A percentile compares a stretch with the other conserved stretches of the same genome.
phyloP scores from a whole-genome alignment of 2,797 vertebrate genomes.

The Galago senegalensis region DNA sequence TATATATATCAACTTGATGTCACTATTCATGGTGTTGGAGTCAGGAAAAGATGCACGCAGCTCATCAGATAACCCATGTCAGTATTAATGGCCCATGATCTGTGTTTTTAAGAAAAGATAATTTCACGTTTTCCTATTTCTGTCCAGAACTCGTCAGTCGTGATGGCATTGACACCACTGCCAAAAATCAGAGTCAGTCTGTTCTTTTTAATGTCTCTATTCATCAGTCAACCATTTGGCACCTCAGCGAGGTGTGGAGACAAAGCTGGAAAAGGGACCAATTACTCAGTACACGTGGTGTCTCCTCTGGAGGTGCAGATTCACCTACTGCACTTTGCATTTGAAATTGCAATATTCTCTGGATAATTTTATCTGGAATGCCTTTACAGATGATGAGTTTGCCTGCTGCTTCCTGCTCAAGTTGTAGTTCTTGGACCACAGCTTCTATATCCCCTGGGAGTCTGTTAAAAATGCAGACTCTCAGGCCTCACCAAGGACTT shows the following conservation, averaged over 20 bases:
- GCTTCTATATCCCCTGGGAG: background rate
- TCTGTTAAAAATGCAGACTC: constrained; percentile 45
- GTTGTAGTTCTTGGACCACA: background rate
- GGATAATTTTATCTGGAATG: background rate
- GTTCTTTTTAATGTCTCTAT: background rate
- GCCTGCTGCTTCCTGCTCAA: background rate
- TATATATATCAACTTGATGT: background rate
- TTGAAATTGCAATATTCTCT: background rate
- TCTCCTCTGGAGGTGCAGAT: background rate
- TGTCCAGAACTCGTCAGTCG: background rate
- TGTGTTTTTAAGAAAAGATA: background rate
- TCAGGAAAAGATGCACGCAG: background rate
- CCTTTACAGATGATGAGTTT: background rate
- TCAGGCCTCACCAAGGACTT: background rate
- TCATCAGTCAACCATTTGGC: background rate
- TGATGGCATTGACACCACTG: background rate
- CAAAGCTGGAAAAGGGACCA: background rate
- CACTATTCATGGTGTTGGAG: background rate
- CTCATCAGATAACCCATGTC: background rate
- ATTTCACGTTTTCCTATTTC: background rate
- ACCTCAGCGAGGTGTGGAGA: background rate
- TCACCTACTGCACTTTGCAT: background rate
- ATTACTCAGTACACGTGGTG: background rate
- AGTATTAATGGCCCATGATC: background rate
- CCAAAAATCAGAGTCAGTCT: background rate